Evolutionary conservation across 1,140 invertebrate species (phyloP), one percentile per base, ranked within the genome.

Genomic region (Pseudomyrmex gracilis): DNA sequence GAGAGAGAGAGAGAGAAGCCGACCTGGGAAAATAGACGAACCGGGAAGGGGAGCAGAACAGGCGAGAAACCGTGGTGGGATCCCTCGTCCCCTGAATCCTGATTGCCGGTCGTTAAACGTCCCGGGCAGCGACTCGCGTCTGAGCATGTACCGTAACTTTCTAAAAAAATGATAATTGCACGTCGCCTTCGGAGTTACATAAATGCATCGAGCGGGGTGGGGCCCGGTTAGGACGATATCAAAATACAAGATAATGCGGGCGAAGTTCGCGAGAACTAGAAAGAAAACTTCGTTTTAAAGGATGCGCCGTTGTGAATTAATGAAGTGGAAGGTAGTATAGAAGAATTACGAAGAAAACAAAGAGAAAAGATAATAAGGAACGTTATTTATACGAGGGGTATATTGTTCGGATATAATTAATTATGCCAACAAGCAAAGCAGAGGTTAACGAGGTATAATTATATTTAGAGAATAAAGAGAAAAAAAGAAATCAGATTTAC

Each of bases 71-170:
- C 51, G 20, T 53, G 47, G 7, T 7, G 17, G 3, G 1, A 12
- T 49, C 51, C 47, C 47, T 83, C 83, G 63, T 0, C 34, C 5
- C 45, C 73, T 85, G 55, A 34, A 73, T 78, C 45, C 83, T 85
- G 77, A 88, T 85, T 87, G 73, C 70, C 73, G 53, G 61, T 88
- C 84, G 74, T 84, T 84, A 80, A 84, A 73, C n/a, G 60, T 57
- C 55, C 71, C 74, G 53, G 22, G 47, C 22, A 8, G 60, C 15
- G 22, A 8, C 20, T 77, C 2, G 61, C 60, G 60, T 55, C 71
- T 80, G 60, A 71, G 43, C 55, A 34, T 34, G 66, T 58, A 70
- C 57, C 51, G 64, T 70, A 80, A 80, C 76, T 70, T 78, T 57
- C 10, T 24, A 73, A 60, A 83, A 71, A 34, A 70, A 87, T 61